Base-by-base conservation (phyloP, 92 coral and sea anemone species). In the Anthopleura xanthogrammica region DNA sequence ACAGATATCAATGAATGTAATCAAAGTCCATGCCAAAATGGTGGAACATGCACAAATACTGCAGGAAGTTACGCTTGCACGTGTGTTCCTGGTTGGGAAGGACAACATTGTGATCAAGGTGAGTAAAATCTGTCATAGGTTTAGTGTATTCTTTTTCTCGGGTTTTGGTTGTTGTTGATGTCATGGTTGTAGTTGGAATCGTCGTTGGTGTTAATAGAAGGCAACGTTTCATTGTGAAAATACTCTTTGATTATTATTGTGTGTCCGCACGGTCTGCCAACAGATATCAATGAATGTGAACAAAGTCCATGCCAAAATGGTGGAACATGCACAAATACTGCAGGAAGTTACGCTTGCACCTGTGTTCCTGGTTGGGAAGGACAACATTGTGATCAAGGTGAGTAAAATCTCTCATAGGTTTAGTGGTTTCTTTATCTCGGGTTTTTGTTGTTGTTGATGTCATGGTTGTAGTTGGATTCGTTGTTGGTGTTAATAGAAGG, bases 1-100 rank as follows among this genome's bases (percentile, higher is more conserved):
- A 0, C 77, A 86, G 89, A 85, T 54, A 52, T 86, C 48, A 40
- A 86, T 57, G 89, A 86, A 52, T 86, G 89, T 55, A 11, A 54
- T 0, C 5, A 1, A 72, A 80, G 40, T 72, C 89, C 76, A 72
- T 86, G 89, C 36, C 48, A 76, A 12, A 80, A 86, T 57, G 36
- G 41, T 60, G 89, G 77, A 23, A 81, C 62, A 41, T 80, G 85
- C 50, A 20, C 5, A 16, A 81, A 80, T 11, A 22, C 74, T 17
- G 46, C 75, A 80, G 85, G 85, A 9, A 76, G 85, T 36, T 80
- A 86, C 70, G 17, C 20, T 13, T 86, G 85, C 43, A 50, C 64
- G 20, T 86, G 89, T 58, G 20, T 17, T 16, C 57, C 85, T 10
- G 85, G 85, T 29, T 86, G 79, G 79, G n/a, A 75, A 7, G 89